phyloP scores from a whole-genome alignment of 2,113 vertebrate species.

The Smithornis capensis region DNA sequence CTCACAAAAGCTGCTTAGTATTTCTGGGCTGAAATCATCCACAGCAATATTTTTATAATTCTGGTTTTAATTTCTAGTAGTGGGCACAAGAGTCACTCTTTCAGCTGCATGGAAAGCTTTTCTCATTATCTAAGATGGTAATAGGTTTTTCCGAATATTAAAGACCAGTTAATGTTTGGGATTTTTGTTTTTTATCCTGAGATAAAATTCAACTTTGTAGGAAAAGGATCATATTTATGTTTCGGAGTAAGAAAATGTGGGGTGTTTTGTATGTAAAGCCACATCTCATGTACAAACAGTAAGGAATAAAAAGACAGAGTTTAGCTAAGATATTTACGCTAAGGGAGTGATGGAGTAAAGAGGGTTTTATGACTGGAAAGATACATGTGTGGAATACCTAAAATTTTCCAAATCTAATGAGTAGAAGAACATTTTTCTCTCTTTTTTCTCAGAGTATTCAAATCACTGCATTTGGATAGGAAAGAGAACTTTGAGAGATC shows the following conservation, averaged over 20 bases:
- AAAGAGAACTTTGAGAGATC: neutral
- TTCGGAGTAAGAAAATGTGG: neutral
- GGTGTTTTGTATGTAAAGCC: neutral
- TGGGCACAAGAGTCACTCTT: neutral
- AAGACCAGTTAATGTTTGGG: neutral
- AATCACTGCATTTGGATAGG: neutral
- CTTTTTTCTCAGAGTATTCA: neutral
- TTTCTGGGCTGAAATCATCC: constrained; percentile 8
- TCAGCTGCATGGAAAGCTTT: neutral
- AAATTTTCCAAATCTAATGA: neutral
- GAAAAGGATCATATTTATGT: neutral
- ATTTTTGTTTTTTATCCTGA: neutral
- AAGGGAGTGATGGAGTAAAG: neutral
- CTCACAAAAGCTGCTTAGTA: neutral
- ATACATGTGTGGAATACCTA: accelerated
- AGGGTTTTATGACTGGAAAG: neutral
- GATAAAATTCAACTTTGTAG: neutral
- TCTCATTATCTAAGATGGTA: neutral
- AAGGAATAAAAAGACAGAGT: neutral
- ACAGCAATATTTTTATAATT: neutral
- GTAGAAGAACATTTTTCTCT: neutral
- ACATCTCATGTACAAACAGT: neutral
- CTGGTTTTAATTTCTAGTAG: neutral
- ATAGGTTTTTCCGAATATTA: neutral
- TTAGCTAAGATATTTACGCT: neutral